A percentile compares a stretch with the other conserved stretches of the same genome.
These are phyloP conservation scores for Hycleus cichorii DNA, from an alignment of 1,140 invertebrate species.

Conservation along the genomic window DNA sequence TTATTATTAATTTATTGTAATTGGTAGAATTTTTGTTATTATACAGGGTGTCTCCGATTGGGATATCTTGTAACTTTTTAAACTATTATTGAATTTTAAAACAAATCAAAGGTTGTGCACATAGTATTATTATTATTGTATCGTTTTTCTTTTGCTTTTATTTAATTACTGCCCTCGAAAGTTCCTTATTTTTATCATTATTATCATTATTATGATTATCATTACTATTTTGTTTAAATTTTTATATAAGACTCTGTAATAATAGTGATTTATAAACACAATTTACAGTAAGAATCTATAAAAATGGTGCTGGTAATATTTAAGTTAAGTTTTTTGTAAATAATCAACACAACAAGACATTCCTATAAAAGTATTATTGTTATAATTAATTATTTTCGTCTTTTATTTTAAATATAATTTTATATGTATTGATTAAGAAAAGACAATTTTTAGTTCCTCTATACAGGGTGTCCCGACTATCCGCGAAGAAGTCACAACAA, in stretches of 20 bases:
- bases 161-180: constrained; percentile 27
- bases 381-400: not conserved
- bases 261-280: not conserved
- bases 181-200: constrained; percentile 21
- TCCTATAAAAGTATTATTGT: constrained; percentile 40
- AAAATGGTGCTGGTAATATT: constrained; percentile 37
- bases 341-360: constrained; percentile 31
- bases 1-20: constrained; percentile 23
- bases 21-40: not conserved
- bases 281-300: constrained; percentile 4
- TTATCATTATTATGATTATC: not conserved
- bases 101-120: constrained; percentile 28
- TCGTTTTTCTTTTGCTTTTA: constrained; percentile 15
- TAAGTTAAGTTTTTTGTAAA: constrained; percentile 34
- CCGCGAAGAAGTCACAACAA: too few species aligned
- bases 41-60: not conserved
- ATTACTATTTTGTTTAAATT: not conserved
- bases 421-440: not conserved
- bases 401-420: not conserved
- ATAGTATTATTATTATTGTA: constrained; percentile 23
- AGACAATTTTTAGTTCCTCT: constrained; percentile 1
- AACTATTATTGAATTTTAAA: not conserved
- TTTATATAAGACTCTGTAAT: constrained; percentile 4
- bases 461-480: too few species aligned
- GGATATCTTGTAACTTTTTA: not conserved